Evolutionary conservation across 2,113 vertebrate genomes (phyloP).

Genomic region (Prolemur simus): DNA sequence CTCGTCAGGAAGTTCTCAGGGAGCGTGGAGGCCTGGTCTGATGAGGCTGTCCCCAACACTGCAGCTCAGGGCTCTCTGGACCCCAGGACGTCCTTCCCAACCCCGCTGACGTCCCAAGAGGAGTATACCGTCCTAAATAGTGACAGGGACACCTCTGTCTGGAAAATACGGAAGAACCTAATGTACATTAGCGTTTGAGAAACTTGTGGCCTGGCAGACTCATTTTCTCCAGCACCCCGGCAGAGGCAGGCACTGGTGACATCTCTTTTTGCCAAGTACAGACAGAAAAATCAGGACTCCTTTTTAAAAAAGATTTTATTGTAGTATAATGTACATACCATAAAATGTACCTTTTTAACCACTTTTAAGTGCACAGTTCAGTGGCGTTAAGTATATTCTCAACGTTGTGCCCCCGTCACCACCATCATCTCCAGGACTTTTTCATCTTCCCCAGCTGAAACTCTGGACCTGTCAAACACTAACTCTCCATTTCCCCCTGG

Average conservation of each 20-base stretch:
- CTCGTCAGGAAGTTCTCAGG: not conserved
- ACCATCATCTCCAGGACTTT: not conserved
- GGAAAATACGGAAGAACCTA: not conserved
- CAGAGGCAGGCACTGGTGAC: not conserved
- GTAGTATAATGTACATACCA: not conserved
- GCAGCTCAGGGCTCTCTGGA: not conserved
- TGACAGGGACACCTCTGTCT: not conserved
- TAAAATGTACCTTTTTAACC: not conserved
- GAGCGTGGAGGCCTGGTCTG: not conserved
- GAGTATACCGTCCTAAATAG: not conserved
- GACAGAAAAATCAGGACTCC: not conserved
- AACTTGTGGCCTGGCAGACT: not conserved
- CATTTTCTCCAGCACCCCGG: not conserved
- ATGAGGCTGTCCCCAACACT: not conserved
- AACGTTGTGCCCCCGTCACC: fast-evolving
- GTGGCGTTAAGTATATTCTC: not conserved
- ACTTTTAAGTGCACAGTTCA: not conserved
- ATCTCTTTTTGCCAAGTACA: not conserved
- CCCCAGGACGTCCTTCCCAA: not conserved
- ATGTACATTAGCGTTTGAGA: not conserved
- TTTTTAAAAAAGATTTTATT: not conserved
- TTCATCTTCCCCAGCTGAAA: not conserved
- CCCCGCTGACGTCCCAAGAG: not conserved
- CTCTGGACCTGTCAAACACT: not conserved
- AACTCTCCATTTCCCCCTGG: too few relatives aligned